Conservation (phyloP, 2,888 invertebrate species). For the Sminthurides aquaticus region DNA sequence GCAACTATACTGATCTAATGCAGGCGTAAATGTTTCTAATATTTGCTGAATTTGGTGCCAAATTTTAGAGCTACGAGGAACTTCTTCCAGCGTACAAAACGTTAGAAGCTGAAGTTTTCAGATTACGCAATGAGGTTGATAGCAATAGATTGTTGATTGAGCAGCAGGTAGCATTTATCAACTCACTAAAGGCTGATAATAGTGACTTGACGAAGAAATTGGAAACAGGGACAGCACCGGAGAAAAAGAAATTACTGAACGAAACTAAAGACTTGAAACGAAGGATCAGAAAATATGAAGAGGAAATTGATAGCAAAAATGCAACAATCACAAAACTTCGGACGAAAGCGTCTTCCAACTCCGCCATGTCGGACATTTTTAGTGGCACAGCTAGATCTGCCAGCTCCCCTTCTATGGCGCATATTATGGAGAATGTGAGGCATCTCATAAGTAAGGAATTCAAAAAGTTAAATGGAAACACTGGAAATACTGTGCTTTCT, state of each 20-base stretch:
- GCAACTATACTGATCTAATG: too few relatives aligned
- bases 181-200: neutral
- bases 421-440: neutral
- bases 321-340: neutral
- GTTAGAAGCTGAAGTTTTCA: neutral
- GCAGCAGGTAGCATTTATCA: constrained; percentile 9
- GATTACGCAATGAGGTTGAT: neutral
- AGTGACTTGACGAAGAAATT: constrained; percentile 1
- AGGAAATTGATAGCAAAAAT: constrained; percentile 10
- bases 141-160: neutral
- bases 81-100: neutral
- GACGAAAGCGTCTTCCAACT: neutral
- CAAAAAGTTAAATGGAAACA: neutral
- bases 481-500: neutral
- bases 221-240: neutral
- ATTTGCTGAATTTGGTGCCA: neutral
- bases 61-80: constrained; percentile 1
- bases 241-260: neutral
- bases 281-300: constrained; percentile 3
- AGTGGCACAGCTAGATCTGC: neutral
- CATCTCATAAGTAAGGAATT: neutral
- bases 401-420: neutral
- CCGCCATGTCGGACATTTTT: neutral
- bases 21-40: neutral
- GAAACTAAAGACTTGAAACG: constrained; percentile 10